Evolutionary conservation across 2,797 vertebrate species (phyloP), one percentile per base, ranked within the genome.

Genomic region (Cichlasoma orientale): DNA sequence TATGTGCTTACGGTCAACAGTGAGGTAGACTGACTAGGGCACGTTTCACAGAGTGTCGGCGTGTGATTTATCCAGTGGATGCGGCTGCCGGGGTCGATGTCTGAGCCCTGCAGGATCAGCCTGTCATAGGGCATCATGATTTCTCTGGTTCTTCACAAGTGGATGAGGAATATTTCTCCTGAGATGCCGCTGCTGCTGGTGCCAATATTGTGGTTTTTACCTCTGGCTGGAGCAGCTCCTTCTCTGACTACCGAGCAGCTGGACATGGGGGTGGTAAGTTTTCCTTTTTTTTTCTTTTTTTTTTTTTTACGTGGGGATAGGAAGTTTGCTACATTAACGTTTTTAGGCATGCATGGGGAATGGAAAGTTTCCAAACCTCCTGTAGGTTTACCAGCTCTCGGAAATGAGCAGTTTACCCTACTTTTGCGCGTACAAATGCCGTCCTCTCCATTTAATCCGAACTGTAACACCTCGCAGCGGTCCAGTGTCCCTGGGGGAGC

Each of bases 181-280:
- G 92, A 92, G 88, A 95, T 95, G 94, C 77, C 94, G 84, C 59
- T 92, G 69, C 12, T 63, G 59, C 0, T 44, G 85, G 54, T 95
- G 79, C 92, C 80, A 5, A 72, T 95, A 7, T 74, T 95, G 79
- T 94, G 92, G 70, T 75, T 93, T 80, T 75, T 93, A 73, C 88
- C 92, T 56, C 88, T 89, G 85, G 88, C 81, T 29, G 84, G 85
- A 78, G 94, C 93, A 71, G 95, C 95, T 86, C 95, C 95, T 3
- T 92, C 94, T 75, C 77, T 89, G 68, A 88, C 83, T 3, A 82
- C 91, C 12, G 92, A 94, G 78, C 94, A 95, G 90, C 91, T 94
- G 93, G 94, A 95, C 89, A 95, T 85, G 71, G 94, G 93, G 89
- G 92, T 95, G 94, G 94, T 95, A 90, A 94, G 95, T 88, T 83